A percentile compares a stretch with the other conserved stretches of the same genome.
phyloP scores from a whole-genome alignment of 2,797 vertebrate species.

The Poecilia wingei region DNA sequence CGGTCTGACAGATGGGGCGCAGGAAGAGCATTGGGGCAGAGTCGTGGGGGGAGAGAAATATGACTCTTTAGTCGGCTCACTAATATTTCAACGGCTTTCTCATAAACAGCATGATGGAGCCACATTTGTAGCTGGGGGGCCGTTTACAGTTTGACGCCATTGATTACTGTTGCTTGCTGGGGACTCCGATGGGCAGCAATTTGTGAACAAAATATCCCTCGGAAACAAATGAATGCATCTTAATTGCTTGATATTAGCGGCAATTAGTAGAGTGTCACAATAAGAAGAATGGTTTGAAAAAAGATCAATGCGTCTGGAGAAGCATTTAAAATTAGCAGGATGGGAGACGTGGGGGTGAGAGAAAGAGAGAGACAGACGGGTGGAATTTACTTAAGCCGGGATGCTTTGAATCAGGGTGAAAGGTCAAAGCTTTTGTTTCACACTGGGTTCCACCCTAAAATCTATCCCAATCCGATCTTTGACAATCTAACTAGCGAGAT shows the following conservation, averaged over 20 bases:
- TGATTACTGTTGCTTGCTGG: conserved; percentile 59
- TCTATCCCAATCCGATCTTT: conserved; percentile 6
- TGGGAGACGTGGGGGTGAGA: neutral
- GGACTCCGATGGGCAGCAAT: conserved; percentile 47
- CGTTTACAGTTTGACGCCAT: conserved; percentile 64
- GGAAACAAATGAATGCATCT: conserved; percentile 55
- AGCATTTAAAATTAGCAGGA: conserved; percentile 22
- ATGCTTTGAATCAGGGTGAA: conserved; percentile 56
- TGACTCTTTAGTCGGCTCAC: conserved; percentile 35
- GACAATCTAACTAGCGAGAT: conserved; percentile 3
- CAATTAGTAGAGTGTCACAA: conserved; percentile 39
- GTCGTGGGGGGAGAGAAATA: conserved; percentile 37
- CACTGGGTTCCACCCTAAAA: conserved; percentile 7
- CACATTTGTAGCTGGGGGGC: conserved; percentile 60
- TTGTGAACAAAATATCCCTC: conserved; percentile 33
- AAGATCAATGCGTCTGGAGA: conserved; percentile 30
- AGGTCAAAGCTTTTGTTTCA: conserved; percentile 71
- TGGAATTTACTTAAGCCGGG: conserved; percentile 69
- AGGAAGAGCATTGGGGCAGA: conserved; percentile 6
- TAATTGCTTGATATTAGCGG: conserved; percentile 66
- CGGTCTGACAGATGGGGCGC: conserved; percentile 29
- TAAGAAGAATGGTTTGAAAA: conserved; percentile 31
- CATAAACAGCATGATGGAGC: conserved; percentile 55
- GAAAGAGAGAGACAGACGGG: conserved; percentile 29
- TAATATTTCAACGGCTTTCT: conserved; percentile 57